A percentile compares a stretch with the other conserved stretches of the same genome.
phyloP scores from a whole-genome alignment of 2,888 invertebrate species.

The Meteorus colon region DNA sequence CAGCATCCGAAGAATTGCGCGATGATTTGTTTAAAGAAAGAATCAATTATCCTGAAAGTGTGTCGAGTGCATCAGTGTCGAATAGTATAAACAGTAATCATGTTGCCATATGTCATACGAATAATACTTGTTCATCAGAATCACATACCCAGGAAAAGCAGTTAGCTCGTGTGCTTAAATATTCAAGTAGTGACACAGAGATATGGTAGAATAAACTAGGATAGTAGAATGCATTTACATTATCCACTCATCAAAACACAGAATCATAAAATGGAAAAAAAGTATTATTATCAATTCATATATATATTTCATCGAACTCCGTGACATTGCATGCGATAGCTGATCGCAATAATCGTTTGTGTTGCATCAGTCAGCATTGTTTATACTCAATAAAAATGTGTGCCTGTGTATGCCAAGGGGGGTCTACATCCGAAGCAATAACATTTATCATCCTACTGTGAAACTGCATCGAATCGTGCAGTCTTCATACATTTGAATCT shows the following conservation, averaged over 20 bases:
- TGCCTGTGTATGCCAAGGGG: constrained; percentile 28
- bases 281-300: constrained; percentile 1
- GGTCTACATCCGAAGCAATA: neutral
- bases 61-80: constrained; percentile 73
- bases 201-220: constrained; percentile 78
- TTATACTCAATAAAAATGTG: constrained; percentile 61
- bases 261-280: constrained; percentile 3
- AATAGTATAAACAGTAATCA: constrained; percentile 4
- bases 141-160: constrained; percentile 76
- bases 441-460: neutral
- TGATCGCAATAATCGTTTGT: constrained; percentile 61
- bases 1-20: constrained; percentile 69
- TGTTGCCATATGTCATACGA: neutral
- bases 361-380: constrained; percentile 69
- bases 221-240: neutral
- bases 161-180: constrained; percentile 80
- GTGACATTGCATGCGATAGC: constrained; percentile 49
- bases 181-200: constrained; percentile 81
- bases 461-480: neutral
- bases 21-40: constrained; percentile 78
- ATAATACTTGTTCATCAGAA: neutral
- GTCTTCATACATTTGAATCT: neutral
- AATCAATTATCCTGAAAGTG: constrained; percentile 82
- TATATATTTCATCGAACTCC: neutral
- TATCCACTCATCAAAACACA: neutral